Percentiles rank a stretch among this genome's conserved stretches.
These are phyloP conservation scores for Orthosia gracilis DNA, from an alignment of 2,888 invertebrate species.

Conservation along the genomic window DNA sequence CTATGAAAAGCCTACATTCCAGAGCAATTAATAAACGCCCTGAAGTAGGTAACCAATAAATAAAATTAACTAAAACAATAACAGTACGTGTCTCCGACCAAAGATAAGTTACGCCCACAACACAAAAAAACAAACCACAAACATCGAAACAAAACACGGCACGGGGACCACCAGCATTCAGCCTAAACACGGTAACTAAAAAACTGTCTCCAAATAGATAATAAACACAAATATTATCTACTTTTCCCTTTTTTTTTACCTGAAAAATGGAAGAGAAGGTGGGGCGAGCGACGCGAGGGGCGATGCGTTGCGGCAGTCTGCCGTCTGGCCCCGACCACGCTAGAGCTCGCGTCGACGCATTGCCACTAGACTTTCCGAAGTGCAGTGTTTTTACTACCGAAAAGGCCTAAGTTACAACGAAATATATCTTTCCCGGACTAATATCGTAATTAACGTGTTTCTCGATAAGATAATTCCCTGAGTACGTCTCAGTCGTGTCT, in stretches of 20 bases:
- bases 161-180: constrained; percentile 56
- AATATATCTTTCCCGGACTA: constrained; percentile 61
- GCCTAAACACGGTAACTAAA: constrained; percentile 51
- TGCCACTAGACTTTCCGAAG: constrained; percentile 62
- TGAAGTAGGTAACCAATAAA: constrained; percentile 9
- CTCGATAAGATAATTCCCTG: constrained; percentile 81
- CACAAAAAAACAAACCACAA: constrained; percentile 35
- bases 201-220: constrained; percentile 68
- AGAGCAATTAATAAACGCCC: constrained; percentile 17
- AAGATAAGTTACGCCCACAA: constrained; percentile 50
- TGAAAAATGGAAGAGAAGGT: constrained; percentile 81
- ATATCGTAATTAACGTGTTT: constrained; percentile 54
- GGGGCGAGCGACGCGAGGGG: constrained; percentile 82
- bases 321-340: constrained; percentile 83
- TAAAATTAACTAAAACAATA: constrained; percentile 41
- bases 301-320: constrained; percentile 84
- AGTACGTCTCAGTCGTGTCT: constrained; percentile 73
- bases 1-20: too few species aligned
- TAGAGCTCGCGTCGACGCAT: constrained; percentile 73
- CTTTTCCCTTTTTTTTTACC: constrained; percentile 82
- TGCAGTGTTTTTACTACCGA: constrained; percentile 62
- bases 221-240: constrained; percentile 68
- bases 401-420: constrained; percentile 76
- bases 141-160: constrained; percentile 31
- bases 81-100: constrained; percentile 53